Percentiles rank a stretch among this genome's conserved stretches.
Evolutionary conservation across 1,140 invertebrate species (phyloP).

Genomic region (Calephelis nemesis): DNA sequence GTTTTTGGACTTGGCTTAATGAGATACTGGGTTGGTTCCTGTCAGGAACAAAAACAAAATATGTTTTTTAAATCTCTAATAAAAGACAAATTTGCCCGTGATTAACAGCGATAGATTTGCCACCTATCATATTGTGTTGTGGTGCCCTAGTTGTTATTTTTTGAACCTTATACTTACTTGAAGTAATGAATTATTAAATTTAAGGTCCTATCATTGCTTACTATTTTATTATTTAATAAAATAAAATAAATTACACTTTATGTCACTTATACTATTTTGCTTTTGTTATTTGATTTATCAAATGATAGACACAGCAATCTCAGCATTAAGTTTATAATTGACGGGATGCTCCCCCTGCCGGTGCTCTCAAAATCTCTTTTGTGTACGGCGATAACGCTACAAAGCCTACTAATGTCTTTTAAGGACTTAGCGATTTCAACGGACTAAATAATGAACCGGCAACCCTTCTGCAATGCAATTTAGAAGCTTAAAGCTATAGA

Average conservation of each 20-base stretch:
- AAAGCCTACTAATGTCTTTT: conserved; percentile 79
- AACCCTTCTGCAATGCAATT: conserved; percentile 64
- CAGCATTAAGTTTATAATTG: conserved; percentile 64
- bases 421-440: conserved; percentile 80
- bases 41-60: no score
- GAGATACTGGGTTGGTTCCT: no score
- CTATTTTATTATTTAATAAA: no score
- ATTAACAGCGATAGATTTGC: no score
- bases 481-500: conserved; percentile 61
- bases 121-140: no score
- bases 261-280: background rate
- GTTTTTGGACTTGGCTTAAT: no score
- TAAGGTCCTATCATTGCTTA: no score
- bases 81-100: no score
- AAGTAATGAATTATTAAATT: no score
- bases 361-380: conserved; percentile 71
- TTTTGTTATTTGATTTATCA: conserved; percentile 11
- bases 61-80: no score
- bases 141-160: no score
- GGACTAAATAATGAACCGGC: conserved; percentile 76
- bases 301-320: conserved; percentile 41
- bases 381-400: conserved; percentile 73
- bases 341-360: conserved; percentile 51
- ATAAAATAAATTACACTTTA: background rate
- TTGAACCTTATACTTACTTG: no score